Base-by-base conservation (phyloP, 2,113 vertebrate species). In the Speoplatyrhinus poulsoni region DNA sequence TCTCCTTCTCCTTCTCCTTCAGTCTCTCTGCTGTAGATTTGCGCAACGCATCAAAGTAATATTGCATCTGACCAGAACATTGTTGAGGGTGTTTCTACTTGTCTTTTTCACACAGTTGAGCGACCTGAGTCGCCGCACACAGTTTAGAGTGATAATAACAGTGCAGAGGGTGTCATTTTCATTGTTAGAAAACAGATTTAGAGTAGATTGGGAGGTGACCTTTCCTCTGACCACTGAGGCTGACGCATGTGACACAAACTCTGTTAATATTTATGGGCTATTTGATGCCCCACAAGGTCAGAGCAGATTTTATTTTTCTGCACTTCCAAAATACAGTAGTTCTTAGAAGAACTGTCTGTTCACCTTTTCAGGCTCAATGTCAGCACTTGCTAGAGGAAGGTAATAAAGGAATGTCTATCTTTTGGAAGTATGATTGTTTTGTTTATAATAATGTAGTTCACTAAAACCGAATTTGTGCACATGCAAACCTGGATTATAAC, bases 261-360 rank as follows among this genome's bases (percentile, higher is more conserved):
- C 83, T 85, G 83, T 84, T 69, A 76, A 86, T 88, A 90, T 90
- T 89, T 82, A 89, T 90, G 67, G 75, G 69, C 61, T 85, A 87
- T 87, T 84, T 86, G 82, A 87, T 80, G 80, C 76, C 82, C 80
- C 78, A 79, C 83, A 85, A 90, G 87, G 87, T 89, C 80, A 80
- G 76, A 85, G 82, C 77, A 79, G 82, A 86, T 87, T 71, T 82
- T 87, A 77, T 41, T 41, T 84, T 66, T 61, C 64, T 73, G 74
- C 80, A 80, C 80, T 84, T 85, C 72, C 70, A 19, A 77, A 70
- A 83, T 80, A 86, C 72, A 73, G 74, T 59, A 72, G 62, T 54
- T 67, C 72, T 87, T 83, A 85, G 80, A 84, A 83, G 84, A 65
- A 68, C 67, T 83, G 85, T 81, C 77, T 80, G 72, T 88, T 87